Conservation (phyloP, 2,888 invertebrate species). For the Nephrotoma guestfalica region DNA sequence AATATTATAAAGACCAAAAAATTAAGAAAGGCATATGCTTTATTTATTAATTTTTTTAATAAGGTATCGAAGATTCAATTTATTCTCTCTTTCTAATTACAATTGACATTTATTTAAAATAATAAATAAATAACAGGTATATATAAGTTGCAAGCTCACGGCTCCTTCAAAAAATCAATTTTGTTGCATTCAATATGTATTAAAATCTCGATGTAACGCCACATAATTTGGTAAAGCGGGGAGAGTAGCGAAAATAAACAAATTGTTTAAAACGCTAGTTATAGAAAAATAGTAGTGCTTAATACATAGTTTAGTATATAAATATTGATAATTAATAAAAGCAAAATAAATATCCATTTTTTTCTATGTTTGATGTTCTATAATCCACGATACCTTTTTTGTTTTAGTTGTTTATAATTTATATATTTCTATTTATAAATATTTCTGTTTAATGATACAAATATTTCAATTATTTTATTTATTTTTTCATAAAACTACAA, state of each 20-base stretch:
- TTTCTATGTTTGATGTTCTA: not conserved
- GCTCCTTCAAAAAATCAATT: not conserved
- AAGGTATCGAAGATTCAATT: not conserved
- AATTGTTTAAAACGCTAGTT: not conserved
- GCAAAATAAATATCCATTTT: not conserved
- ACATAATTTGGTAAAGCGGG: not conserved
- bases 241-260: not conserved
- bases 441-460: conserved; percentile 1
- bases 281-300: not conserved
- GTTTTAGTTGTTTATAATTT: not conserved
- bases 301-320: not conserved
- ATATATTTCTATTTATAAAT: conserved; percentile 4
- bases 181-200: not conserved
- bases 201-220: not conserved
- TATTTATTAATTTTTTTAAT: not conserved
- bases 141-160: not conserved
- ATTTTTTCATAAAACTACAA: conserved; percentile 9
- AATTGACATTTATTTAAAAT: not conserved
- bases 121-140: not conserved
- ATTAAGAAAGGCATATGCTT: not conserved
- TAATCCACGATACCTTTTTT: conserved; percentile 5
- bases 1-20: not conserved
- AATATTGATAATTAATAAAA: not conserved
- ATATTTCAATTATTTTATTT: conserved; percentile 2
- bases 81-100: not conserved